These are phyloP conservation scores for Autographa gamma DNA, from an alignment of 2,888 invertebrate genomes.

Conservation along the genomic window DNA sequence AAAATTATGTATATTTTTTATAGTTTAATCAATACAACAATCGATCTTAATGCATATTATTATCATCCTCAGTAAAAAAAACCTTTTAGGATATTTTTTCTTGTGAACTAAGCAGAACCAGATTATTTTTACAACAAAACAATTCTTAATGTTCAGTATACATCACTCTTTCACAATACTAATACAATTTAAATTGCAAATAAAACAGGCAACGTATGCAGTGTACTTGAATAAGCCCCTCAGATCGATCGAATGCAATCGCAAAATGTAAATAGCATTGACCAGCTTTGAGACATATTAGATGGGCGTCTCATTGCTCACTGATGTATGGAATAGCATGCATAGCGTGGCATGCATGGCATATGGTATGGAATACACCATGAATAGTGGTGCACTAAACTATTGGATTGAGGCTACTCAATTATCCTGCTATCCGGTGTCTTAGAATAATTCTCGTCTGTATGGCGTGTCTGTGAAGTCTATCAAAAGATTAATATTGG, in stretches of 20 bases:
- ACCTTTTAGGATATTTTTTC: no score
- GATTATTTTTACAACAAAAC: no score
- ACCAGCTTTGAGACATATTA: conserved; percentile 34
- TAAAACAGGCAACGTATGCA: conserved; percentile 4
- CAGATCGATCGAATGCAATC: conserved; percentile 47
- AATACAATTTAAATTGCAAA: not conserved
- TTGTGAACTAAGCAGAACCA: no score
- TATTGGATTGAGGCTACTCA: not conserved
- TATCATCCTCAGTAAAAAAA: no score
- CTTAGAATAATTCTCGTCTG: no score
- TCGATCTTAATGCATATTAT: no score
- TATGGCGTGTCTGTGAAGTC: no score
- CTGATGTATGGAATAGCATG: not conserved
- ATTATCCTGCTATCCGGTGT: no score
- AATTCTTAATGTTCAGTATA: not conserved
- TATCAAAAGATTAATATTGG: no score
- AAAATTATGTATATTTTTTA: no score
- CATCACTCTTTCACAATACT: not conserved
- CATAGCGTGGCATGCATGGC: not conserved
- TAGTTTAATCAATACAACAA: no score
- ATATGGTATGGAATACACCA: not conserved
- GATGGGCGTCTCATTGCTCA: conserved; percentile 17
- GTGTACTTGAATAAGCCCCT: conserved; percentile 15
- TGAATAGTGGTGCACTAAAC: not conserved
- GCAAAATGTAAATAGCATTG: conserved; percentile 56